These are phyloP conservation scores for Nemotelus nigrinus DNA, from an alignment of 2,888 invertebrate genomes.

Conservation along the genomic window DNA sequence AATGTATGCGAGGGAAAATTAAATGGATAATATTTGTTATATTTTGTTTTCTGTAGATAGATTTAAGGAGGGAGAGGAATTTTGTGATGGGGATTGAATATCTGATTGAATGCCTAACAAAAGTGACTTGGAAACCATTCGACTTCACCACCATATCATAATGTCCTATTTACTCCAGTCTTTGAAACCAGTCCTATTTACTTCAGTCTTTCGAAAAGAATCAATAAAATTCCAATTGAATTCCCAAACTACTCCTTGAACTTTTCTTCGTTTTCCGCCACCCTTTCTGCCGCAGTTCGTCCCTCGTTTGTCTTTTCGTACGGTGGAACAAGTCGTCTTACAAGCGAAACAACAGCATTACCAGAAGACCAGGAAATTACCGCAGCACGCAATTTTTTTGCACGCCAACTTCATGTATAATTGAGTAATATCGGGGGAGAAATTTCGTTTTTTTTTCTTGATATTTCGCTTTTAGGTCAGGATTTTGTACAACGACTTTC, in stretches of 20 bases:
- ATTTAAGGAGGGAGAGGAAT: too few relatives aligned
- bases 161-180: too few relatives aligned
- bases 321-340: neutral
- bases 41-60: too few relatives aligned
- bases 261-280: neutral
- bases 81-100: too few relatives aligned
- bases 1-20: neutral
- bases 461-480: conserved; percentile 4
- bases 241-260: neutral
- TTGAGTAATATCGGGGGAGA: conserved; percentile 38
- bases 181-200: too few relatives aligned
- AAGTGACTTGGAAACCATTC: too few relatives aligned
- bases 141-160: too few relatives aligned
- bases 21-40: too few relatives aligned
- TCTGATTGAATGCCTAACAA: too few relatives aligned
- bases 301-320: neutral
- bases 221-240: conserved; percentile 38
- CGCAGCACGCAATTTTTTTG: conserved; percentile 44
- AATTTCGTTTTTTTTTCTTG: conserved; percentile 1
- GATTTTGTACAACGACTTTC: neutral
- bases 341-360: neutral
- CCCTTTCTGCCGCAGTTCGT: neutral
- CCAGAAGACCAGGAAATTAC: conserved; percentile 38
- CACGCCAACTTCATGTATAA: conserved; percentile 44
- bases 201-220: neutral